Conservation (phyloP, 2,888 invertebrate genomes). For the Dasypogon diadema region DNA sequence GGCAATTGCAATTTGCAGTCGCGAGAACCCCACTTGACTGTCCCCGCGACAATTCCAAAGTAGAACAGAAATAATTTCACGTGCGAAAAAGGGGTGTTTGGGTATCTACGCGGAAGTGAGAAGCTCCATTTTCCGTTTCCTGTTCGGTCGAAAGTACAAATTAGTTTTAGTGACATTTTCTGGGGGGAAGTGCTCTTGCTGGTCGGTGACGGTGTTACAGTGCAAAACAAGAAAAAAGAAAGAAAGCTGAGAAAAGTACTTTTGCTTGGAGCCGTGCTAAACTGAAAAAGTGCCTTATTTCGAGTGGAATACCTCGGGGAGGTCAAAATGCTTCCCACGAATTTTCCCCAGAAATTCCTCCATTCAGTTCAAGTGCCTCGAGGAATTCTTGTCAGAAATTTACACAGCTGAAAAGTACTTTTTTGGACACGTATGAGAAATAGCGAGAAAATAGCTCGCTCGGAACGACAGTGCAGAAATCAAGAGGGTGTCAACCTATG, state of each 20-base stretch:
- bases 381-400: not conserved
- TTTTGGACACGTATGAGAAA: not conserved
- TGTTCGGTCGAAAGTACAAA: conserved; percentile 39
- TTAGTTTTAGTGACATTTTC: conserved; percentile 38
- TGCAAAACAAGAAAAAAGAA: no score
- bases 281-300: no score
- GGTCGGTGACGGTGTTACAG: no score
- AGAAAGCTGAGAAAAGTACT: no score
- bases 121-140: conserved; percentile 30
- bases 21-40: not conserved
- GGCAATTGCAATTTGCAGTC: not conserved
- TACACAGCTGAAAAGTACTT: not conserved
- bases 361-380: not conserved
- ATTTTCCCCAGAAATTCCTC: not conserved
- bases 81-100: conserved; percentile 7
- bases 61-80: conserved; percentile 32
- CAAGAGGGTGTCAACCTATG: not conserved
- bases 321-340: no score
- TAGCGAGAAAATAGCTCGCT: not conserved
- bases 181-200: conserved; percentile 21
- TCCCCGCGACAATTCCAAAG: not conserved
- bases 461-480: no score
- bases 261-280: no score
- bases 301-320: no score
- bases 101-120: conserved; percentile 40